Evolutionary conservation across 2,797 vertebrate genomes (phyloP).

Genomic region (Chloroceryle inda): DNA sequence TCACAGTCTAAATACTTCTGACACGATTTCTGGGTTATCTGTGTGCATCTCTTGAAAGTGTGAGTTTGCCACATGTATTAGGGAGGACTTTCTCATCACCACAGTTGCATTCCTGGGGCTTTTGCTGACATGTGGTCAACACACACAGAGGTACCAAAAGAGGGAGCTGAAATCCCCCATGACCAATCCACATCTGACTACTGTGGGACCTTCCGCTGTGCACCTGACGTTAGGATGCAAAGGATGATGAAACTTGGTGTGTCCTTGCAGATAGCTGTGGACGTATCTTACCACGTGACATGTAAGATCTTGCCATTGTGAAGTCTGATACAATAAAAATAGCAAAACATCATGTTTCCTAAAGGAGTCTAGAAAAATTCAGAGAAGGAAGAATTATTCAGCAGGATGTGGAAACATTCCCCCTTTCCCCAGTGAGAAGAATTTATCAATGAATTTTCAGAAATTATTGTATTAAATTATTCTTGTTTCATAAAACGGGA

Average conservation of each 20-base stretch:
- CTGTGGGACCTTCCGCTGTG: neutral
- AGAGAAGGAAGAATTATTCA: neutral
- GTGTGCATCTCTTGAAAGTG: neutral
- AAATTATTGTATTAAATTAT: neutral
- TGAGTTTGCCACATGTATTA: neutral
- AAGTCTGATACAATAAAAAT: neutral
- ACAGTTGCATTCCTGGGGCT: neutral
- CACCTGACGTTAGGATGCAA: neutral
- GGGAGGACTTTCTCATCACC: neutral
- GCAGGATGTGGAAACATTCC: neutral
- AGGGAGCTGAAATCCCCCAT: neutral
- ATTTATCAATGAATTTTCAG: neutral
- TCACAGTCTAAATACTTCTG: neutral
- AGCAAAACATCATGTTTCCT: neutral
- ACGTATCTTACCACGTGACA: accelerated
- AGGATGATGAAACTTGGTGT: neutral
- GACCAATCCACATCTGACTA: accelerated
- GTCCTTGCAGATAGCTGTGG: neutral
- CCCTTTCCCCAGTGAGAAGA: neutral
- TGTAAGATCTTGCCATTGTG: neutral
- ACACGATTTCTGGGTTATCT: neutral
- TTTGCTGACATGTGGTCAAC: neutral
- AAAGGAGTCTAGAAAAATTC: neutral
- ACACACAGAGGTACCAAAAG: neutral
- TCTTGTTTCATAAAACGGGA: slow-evolving; percentile 15